Conservation (phyloP, 1,140 invertebrate species). For the Platyura marginata region DNA sequence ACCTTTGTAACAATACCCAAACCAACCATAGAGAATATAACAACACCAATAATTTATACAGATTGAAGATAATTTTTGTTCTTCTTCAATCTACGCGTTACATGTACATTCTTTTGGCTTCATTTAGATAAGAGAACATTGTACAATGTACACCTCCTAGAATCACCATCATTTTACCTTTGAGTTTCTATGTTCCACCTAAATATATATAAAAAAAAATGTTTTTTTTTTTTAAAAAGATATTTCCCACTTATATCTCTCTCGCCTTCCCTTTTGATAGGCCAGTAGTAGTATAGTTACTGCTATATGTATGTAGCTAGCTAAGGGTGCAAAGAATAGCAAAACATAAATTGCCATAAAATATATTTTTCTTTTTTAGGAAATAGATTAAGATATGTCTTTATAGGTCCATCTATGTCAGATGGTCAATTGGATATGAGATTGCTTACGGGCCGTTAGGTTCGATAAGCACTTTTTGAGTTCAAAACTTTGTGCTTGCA, state of each 20-base stretch:
- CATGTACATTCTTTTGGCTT: too few relatives aligned
- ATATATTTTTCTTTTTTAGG: neutral
- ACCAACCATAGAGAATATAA: neutral
- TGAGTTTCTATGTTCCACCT: neutral
- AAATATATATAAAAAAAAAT: neutral
- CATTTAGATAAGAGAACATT: too few relatives aligned
- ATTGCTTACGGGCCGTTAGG: neutral
- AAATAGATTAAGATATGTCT: neutral
- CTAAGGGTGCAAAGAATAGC: neutral
- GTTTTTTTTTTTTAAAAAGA: neutral
- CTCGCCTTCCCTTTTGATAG: too few relatives aligned
- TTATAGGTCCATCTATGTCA: neutral
- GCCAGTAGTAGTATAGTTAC: too few relatives aligned
- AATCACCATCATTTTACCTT: too few relatives aligned
- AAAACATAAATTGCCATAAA: neutral
- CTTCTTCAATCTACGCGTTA: neutral
- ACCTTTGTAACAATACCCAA: neutral
- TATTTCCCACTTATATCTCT: too few relatives aligned
- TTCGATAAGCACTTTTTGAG: neutral
- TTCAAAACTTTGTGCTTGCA: neutral
- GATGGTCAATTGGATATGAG: neutral
- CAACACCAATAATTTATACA: neutral
- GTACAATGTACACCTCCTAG: too few relatives aligned
- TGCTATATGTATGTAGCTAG: too few relatives aligned
- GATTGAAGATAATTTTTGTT: neutral